Evolutionary conservation across 2,113 vertebrate genomes (phyloP).

Genomic region (Pollimyrus isidori): DNA sequence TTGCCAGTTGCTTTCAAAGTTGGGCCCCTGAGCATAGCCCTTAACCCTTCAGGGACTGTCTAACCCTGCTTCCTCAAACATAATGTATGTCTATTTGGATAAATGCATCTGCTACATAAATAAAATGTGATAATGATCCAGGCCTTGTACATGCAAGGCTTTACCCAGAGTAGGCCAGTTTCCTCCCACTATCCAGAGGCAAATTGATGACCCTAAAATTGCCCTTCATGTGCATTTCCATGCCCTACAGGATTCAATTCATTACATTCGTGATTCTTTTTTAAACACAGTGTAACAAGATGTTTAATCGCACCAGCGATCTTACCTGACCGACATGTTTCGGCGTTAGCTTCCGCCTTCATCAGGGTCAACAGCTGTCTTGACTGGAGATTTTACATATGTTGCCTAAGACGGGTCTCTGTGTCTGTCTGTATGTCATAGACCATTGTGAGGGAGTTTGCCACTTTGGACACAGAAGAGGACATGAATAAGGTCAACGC

Average conservation of each 20-base stretch:
- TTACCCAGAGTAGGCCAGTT: not conserved
- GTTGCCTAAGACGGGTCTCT: not conserved
- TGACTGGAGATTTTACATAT: not conserved
- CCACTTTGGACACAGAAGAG: slow-evolving; percentile 63
- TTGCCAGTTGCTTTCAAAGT: not conserved
- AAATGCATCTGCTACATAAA: not conserved
- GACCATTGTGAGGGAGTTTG: slow-evolving; percentile 79
- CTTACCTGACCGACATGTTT: no score
- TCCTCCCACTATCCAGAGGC: not conserved
- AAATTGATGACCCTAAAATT: not conserved
- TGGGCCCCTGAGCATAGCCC: not conserved
- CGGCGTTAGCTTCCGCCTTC: no score
- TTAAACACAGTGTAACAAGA: no score
- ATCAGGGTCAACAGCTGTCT: no score
- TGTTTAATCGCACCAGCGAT: no score
- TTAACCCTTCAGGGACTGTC: not conserved
- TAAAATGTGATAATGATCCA: not conserved
- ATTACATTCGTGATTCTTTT: no score
- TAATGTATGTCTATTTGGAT: not conserved
- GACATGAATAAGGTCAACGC: slow-evolving; percentile 71
- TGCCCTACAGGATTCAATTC: not conserved
- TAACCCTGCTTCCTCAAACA: not conserved
- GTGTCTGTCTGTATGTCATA: slow-evolving; percentile 33
- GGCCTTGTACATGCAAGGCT: not conserved
- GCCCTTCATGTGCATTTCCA: not conserved